These are phyloP conservation scores for Acanthiza pusilla DNA, from an alignment of 2,797 vertebrate genomes.

Conservation along the genomic window DNA sequence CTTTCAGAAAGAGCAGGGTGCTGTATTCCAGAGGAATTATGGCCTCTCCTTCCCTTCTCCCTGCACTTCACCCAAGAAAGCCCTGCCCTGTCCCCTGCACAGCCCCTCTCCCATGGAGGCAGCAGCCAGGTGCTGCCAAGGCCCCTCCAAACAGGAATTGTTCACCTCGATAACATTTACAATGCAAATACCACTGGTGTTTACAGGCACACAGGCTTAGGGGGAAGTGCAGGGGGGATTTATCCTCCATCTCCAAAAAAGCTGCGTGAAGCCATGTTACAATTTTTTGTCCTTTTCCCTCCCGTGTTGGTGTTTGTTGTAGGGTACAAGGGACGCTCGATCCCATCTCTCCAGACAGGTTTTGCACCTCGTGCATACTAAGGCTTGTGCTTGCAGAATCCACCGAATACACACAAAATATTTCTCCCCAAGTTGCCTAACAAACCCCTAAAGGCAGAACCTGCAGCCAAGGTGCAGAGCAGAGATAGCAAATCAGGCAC, in stretches of 20 bases:
- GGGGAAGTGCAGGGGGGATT: background rate
- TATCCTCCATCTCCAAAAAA: background rate
- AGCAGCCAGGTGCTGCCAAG: background rate
- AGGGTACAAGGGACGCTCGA: background rate
- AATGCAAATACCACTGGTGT: background rate
- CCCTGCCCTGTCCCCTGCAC: background rate
- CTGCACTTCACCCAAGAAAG: background rate
- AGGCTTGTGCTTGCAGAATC: background rate
- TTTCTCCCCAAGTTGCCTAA: constrained; percentile 3
- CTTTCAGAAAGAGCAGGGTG: background rate
- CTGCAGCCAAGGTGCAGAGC: constrained; percentile 40
- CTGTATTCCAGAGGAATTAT: rapidly evolving
- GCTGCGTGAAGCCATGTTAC: background rate
- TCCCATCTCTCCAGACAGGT: background rate
- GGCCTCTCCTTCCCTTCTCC: background rate
- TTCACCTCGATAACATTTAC: background rate
- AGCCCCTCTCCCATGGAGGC: background rate
- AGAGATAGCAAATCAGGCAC: constrained; percentile 55
- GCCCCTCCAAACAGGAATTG: background rate
- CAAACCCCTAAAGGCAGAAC: background rate
- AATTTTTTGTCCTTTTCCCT: background rate
- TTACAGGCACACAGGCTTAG: background rate
- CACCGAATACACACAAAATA: background rate
- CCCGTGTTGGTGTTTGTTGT: background rate
- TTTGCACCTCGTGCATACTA: background rate